phyloP scores from a whole-genome alignment of 1,140 invertebrate species.

The Drosophila willistoni region DNA sequence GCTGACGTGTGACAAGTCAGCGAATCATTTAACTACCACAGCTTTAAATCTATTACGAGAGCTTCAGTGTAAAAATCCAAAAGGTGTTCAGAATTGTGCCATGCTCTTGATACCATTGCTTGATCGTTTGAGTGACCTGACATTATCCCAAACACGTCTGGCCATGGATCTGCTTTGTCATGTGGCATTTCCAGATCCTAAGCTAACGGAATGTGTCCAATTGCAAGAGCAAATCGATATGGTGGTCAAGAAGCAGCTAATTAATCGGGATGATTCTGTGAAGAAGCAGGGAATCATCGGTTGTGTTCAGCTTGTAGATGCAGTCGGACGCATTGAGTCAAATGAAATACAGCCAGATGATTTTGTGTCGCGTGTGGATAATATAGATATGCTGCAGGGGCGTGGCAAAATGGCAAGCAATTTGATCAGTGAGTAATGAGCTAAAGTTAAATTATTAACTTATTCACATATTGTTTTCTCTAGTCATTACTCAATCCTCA shows the following conservation, averaged over 20 bases:
- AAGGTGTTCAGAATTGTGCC: conserved; percentile 77
- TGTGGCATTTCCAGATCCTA: conserved; percentile 84
- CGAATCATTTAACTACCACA: conserved; percentile 64
- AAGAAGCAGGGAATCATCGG: conserved; percentile 84
- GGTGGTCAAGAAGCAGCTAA: conserved; percentile 86
- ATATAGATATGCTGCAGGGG: conserved; percentile 71
- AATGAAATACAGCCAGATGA: conserved; percentile 30
- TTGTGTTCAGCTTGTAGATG: conserved; percentile 83
- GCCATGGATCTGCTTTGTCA: conserved; percentile 85
- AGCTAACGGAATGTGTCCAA: conserved; percentile 81
- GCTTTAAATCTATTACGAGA: conserved; percentile 69
- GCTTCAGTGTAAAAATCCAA: conserved; percentile 63
- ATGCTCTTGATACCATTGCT: conserved; percentile 83
- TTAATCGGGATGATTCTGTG: conserved; percentile 82
- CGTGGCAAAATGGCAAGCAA: conserved; percentile 80
- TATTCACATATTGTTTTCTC: neutral
- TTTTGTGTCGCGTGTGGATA: conserved; percentile 56
- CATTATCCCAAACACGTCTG: conserved; percentile 84
- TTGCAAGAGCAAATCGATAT: conserved; percentile 87
- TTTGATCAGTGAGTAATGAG: conserved; percentile 62
- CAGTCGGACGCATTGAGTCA: conserved; percentile 68
- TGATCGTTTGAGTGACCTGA: conserved; percentile 85
- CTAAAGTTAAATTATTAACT: neutral
- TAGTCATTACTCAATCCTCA: conserved; percentile 75
- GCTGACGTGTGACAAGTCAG: conserved; percentile 73